Evolutionary conservation across 2,113 vertebrate species (phyloP), one percentile per base, ranked within the genome.

Genomic region (Phrynocephalus versicolor): DNA sequence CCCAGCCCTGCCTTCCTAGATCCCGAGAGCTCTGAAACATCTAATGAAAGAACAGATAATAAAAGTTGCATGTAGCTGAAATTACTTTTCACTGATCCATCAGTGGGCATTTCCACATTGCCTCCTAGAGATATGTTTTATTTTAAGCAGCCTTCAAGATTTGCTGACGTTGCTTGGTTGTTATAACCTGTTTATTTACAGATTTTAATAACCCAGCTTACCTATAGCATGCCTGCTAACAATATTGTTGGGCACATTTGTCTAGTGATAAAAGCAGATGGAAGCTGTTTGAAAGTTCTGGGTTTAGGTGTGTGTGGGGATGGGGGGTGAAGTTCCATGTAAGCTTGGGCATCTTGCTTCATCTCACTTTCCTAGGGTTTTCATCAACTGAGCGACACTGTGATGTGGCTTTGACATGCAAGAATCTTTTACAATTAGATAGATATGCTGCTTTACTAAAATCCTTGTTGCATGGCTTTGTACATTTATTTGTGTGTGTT

Each of bases 191-290:
- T 87, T 57, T 89, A 72, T 89, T 81, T 30, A 39, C 64, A 89
- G 79, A 27, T 0, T 45, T 85, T 21, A 78, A 70, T 77, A 58
- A n/a, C 64, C 6, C 27, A 15, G 25, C 64, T 1, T 78, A 67
- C 51, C 8, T 39, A 14, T 91, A 85, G 86, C 35, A 33, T 71
- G 85, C 3, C 27, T 86, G 23, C 73, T 76, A 83, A 7, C 23
- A 6, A 25, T 58, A 9, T 78, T 73, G 58, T 33, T 77, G 30
- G 81, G 62, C 39, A 64, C 33, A 37, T 37, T 55, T 37, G 73
- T n/a, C 25, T 80, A 89, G 69, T 88, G 75, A 67, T 25, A 72
- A 89, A 74, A 62, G 41, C 18, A 79, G 57, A 85, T 13, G 85
- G 39, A n/a, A 35, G 2, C 55, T 67, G 16, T 23, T 55, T 67